Base-by-base conservation (phyloP, 2,888 invertebrate species). In the Busseola fusca region DNA sequence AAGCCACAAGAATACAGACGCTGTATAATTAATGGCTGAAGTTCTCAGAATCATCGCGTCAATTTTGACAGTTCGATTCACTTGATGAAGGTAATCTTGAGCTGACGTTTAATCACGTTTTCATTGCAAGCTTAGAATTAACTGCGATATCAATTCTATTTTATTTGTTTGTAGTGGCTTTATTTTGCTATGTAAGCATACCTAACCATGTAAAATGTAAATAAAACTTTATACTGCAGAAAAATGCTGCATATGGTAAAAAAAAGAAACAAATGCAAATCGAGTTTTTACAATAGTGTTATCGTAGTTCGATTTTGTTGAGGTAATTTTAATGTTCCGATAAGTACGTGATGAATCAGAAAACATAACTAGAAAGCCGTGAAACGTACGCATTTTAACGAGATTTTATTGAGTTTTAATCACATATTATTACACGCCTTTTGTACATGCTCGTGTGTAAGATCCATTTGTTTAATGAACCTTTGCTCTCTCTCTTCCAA, bases 1-100 rank as follows among this genome's bases (percentile, higher is more conserved):
- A 60, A 78, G 42, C 66, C 65, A 72, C 62, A 68, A 74, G 69
- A 79, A 69, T 68, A 63, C 72, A 76, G 72, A 66, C 67, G 37
- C 60, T 25, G 59, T 45, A 68, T 72, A 69, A 83, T 84, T 78
- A 84, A 81, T 76, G 84, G 66, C 21, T 52, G 66, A 71, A 70
- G 63, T 84, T 83, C 85, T 73, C 56, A 59, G 84, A 83, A 84
- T 60, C 62, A 60, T 62, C 70, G 72, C 65, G 73, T 79, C 79
- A 81, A 76, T 85, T 86, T 82, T 87, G 88, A 87, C 88, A 88
- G 85, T 82, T 86, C 82, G 84, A 87, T 87, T 88, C 81, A 75
- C 68, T 83, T 88, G 88, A 88, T 83, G 87, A 85, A 89, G 90
- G 89, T 84, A 85, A 85, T 78, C 76, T 81, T 81, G 72, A 82